Evolutionary conservation across 2,113 vertebrate species (phyloP), one percentile per base, ranked within the genome.

Genomic region (Phalacrocorax pelagicus): DNA sequence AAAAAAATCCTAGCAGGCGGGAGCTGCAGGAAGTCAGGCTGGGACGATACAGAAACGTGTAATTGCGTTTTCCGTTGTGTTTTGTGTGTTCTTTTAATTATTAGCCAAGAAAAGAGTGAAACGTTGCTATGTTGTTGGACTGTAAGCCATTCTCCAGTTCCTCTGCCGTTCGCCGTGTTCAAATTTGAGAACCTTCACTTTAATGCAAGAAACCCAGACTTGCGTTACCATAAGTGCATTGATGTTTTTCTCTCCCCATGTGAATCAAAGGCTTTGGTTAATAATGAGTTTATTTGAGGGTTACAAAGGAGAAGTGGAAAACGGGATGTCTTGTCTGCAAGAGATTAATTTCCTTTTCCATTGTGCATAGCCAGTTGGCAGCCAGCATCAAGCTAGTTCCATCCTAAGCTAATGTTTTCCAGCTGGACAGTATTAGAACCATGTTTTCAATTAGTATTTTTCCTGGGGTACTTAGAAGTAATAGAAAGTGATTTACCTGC

Each of bases 401-500:
- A 91, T 90, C 88, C 85, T 65, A 83, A 94, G 95, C 85, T 94
- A 55, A 93, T 89, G 77, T 88, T 91, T 93, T 96, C 92, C 95
- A 97, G 67, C 93, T 93, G 97, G 95, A 90, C 81, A 46, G n/a
- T 88, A 85, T 96, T 90, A 94, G 74, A 97, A 46, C 81, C 5
- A 1, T 88, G 75, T 93, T 97, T 96, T 95, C 96, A 97, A 96
- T 97, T 96, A 96, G 80, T 84, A 58, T 65, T 94, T 96, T 95
- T 97, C 96, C 94, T 93, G 91, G 67, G 84, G 94, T 93, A 78
- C 93, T 91, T 94, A 81, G 83, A 88, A 92, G 90, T 70, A 81
- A 86, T 88, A 94, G 95, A 92, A 92, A 80, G 86, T 71, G 83
- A 83, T 96, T 96, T 91, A 94, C 94, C 95, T 93, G 91, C 89